A percentile compares a stretch with the other conserved stretches of the same genome.
phyloP scores from a whole-genome alignment of 2,797 vertebrate genomes.

The Epinephelus coioides region DNA sequence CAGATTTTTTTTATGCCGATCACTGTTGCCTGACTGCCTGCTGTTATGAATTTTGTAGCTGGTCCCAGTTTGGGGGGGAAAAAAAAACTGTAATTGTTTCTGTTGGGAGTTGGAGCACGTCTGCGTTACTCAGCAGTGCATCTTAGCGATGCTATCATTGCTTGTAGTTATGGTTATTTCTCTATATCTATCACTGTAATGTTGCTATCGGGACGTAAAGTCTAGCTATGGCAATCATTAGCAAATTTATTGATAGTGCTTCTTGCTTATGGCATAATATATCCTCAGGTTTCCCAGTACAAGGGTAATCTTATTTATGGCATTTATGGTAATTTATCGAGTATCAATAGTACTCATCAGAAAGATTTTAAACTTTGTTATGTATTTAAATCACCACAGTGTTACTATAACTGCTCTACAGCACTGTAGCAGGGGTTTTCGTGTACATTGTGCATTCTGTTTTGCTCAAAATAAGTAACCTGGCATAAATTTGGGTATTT shows the following conservation, averaged over 20 bases:
- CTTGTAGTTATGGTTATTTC: conserved; percentile 3
- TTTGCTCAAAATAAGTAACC: neutral
- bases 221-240: neutral
- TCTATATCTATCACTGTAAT: neutral
- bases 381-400: neutral
- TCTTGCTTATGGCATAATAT: neutral
- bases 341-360: neutral
- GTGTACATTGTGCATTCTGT: neutral
- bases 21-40: conserved; percentile 35
- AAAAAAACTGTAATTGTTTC: neutral
- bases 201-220: neutral
- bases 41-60: conserved; percentile 30
- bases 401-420: rapidly evolving
- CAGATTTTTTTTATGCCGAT: conserved; percentile 17
- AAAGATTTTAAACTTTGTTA: neutral
- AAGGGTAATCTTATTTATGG: neutral
- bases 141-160: conserved; percentile 5
- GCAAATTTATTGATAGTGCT: neutral
- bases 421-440: neutral
- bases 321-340: no score
- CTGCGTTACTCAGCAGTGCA: neutral
- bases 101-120: conserved; percentile 12
- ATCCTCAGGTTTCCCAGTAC: neutral
- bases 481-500: neutral
- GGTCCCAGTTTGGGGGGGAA: neutral